phyloP scores from a whole-genome alignment of 2,113 vertebrate genomes.

The Stigmatopora argus region DNA sequence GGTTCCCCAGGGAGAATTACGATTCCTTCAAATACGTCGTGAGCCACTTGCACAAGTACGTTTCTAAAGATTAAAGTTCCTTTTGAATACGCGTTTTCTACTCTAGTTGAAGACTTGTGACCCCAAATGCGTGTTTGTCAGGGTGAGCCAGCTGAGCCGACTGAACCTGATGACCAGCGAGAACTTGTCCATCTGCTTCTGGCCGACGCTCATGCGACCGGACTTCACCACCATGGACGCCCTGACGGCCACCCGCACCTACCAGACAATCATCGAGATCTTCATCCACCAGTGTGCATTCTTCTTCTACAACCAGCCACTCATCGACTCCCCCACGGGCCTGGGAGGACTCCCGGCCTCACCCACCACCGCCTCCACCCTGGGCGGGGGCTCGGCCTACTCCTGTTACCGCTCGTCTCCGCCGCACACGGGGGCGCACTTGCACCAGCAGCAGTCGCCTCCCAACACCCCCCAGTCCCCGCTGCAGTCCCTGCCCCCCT shows the following conservation, averaged over 20 bases:
- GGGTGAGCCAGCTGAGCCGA: conserved; percentile 86
- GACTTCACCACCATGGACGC: conserved; percentile 95
- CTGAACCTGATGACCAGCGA: conserved; percentile 94
- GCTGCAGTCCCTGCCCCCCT: conserved; percentile 73
- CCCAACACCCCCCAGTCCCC: conserved; percentile 68
- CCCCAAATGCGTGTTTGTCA: conserved; percentile 44
- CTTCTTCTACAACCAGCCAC: conserved; percentile 88
- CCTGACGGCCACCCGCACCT: conserved; percentile 87
- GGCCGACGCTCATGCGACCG: conserved; percentile 90
- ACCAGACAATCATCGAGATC: conserved; percentile 96
- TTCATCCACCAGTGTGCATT: conserved; percentile 96
- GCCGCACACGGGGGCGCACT: conserved; percentile 59
- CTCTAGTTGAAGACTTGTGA: not conserved
- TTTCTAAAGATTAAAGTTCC: conserved; percentile 17
- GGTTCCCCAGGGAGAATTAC: conserved; percentile 88
- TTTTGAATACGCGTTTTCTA: too few species aligned
- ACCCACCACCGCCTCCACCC: conserved; percentile 69
- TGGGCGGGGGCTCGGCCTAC: conserved; percentile 64
- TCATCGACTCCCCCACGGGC: conserved; percentile 75
- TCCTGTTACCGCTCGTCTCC: conserved; percentile 68
- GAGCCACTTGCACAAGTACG: conserved; percentile 88
- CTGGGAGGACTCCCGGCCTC: conserved; percentile 67
- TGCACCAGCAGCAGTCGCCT: conserved; percentile 68
- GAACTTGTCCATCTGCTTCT: conserved; percentile 96
- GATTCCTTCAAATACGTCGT: conserved; percentile 93